A percentile compares a stretch with the other conserved stretches of the same genome.
phyloP scores from a whole-genome alignment of 2,888 invertebrate species.

The Allophyes oxyacanthae region DNA sequence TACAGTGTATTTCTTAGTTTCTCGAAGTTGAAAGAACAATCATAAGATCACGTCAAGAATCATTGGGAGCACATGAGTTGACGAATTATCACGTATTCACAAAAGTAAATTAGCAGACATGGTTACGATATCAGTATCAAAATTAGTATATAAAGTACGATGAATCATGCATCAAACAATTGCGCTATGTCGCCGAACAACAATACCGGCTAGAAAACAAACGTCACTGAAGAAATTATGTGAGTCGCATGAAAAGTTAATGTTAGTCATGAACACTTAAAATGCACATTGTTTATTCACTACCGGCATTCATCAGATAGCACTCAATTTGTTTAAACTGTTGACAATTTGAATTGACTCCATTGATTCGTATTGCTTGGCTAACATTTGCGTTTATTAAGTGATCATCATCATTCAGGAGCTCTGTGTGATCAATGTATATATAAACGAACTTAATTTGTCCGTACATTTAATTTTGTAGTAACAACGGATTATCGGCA shows the following conservation, averaged over 20 bases:
- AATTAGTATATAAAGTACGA: slow-evolving; percentile 52
- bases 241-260: slow-evolving; percentile 76
- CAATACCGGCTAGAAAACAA: slow-evolving; percentile 74
- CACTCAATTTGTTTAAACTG: slow-evolving; percentile 55
- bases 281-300: slow-evolving; percentile 52
- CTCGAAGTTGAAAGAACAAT: slow-evolving; percentile 21
- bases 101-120: slow-evolving; percentile 39
- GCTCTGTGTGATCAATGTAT: slow-evolving; percentile 33
- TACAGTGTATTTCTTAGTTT: slow-evolving; percentile 13
- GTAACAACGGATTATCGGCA: slow-evolving; percentile 59
- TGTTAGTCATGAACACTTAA: slow-evolving; percentile 72
- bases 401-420: slow-evolving; percentile 57
- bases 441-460: slow-evolving; percentile 30
- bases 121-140: slow-evolving; percentile 55
- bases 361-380: slow-evolving; percentile 58
- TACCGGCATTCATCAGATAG: slow-evolving; percentile 47
- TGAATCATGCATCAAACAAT: slow-evolving; percentile 71
- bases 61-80: slow-evolving; percentile 37
- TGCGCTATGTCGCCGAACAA: slow-evolving; percentile 64
- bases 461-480: slow-evolving; percentile 46
- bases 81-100: slow-evolving; percentile 48
- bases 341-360: slow-evolving; percentile 57
- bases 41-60: not conserved
- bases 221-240: slow-evolving; percentile 80
- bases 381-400: slow-evolving; percentile 58